A percentile compares a stretch with the other conserved stretches of the same genome.
These are phyloP conservation scores for Zeus faber DNA, from an alignment of 2,113 vertebrate genomes.

Conservation along the genomic window DNA sequence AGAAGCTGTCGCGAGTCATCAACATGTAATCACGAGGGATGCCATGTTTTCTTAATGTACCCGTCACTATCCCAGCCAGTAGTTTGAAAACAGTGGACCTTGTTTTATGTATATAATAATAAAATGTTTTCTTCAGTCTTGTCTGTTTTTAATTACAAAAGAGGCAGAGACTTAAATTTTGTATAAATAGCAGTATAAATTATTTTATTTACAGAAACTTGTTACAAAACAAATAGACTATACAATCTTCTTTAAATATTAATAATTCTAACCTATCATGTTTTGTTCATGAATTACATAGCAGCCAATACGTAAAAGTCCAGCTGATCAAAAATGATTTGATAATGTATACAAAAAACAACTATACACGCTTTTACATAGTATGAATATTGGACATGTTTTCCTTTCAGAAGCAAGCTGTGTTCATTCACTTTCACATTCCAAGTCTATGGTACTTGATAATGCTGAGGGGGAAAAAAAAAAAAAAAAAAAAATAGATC, in stretches of 20 bases:
- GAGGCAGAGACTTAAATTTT: constrained; percentile 72
- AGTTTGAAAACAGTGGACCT: constrained; percentile 54
- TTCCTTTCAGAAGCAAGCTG: constrained; percentile 80
- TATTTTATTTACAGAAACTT: constrained; percentile 99
- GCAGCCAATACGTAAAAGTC: constrained; percentile 96
- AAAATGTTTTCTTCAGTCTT: constrained; percentile 57
- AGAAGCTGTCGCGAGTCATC: constrained; percentile 97
- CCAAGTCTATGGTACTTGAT: constrained; percentile 87
- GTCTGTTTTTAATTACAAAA: constrained; percentile 16
- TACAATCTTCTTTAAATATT: constrained; percentile 99
- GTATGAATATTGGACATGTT: constrained; percentile 85
- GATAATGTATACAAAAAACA: constrained; percentile 87
- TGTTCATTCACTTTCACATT: constrained; percentile 90
- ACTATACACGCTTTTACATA: constrained; percentile 93
- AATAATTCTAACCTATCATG: constrained; percentile 97
- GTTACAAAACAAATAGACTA: constrained; percentile 99
- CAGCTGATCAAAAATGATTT: constrained; percentile 95
- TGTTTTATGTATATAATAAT: constrained; percentile 80
- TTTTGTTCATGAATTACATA: constrained; percentile 99
- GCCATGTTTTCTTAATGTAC: constrained; percentile 35
- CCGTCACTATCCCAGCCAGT: constrained; percentile 11
- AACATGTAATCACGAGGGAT: constrained; percentile 83
- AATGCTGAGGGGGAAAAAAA: too few relatives aligned
- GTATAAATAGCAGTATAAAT: constrained; percentile 99
- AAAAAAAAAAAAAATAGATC: constrained; percentile 48